Evolutionary conservation across 2,113 vertebrate genomes (phyloP), one percentile per base, ranked within the genome.

Genomic region (Cyphomyrus plagiostoma): DNA sequence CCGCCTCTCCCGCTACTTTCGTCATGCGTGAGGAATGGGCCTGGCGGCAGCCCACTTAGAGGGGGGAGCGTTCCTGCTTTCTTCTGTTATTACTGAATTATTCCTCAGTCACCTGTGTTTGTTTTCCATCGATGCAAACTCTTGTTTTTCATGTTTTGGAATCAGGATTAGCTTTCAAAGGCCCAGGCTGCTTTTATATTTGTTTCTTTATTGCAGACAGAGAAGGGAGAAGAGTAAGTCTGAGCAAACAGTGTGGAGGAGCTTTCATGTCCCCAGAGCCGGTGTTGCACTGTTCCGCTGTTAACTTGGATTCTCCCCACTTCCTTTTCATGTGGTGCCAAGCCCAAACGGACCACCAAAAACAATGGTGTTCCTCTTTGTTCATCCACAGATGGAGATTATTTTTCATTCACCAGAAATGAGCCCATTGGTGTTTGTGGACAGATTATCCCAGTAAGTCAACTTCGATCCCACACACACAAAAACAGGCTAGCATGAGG

Each of bases 401-500:
- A 97, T 96, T 97, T 99, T 93, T 97, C 98, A 21, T 99, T 99
- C 94, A 99, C 98, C 93, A 97, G 97, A 95, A 96, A 99, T 9
- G 98, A 99, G 94, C 98, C 98, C 92, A 98, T 99, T 4, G 98
- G 98, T 93, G 98, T 99, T 91, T 99, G 98, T 93, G 98, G 98
- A 97, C 98, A 99, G 97, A 99, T 99, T 96, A 97, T 99, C 94
- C 98, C 98, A 70, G 98, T 99, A 95, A 99, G 98, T 98, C 95
- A 92, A 93, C 45, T 92, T 88, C 89, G 90, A 90, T 92, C 93
- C 91, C 83, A 86, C 83, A 50, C 23, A 26, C 45, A 26, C 83
- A 48, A n/a, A 45, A 48, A 84, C 21, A 23, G 42, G 42, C 45
- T n/a, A 48, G 23, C 45, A 84, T 48, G 39, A 84, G 21, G 21